These are phyloP conservation scores for Spilarctia lutea DNA, from an alignment of 2,888 invertebrate species.

Conservation along the genomic window DNA sequence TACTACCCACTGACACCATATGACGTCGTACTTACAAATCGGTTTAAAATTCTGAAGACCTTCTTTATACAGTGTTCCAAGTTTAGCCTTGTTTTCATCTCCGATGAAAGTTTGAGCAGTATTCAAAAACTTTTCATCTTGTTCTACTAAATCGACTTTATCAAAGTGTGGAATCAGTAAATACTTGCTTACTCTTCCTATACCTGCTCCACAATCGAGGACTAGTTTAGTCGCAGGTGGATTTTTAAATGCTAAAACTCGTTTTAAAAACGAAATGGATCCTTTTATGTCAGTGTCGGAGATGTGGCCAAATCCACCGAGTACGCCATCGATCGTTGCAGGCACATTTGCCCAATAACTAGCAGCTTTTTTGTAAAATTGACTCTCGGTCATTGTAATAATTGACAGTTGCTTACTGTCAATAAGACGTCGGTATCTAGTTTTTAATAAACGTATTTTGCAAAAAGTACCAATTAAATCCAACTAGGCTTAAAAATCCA, in stretches of 20 bases:
- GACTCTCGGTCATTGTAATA: slow-evolving; percentile 58
- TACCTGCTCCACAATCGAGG: slow-evolving; percentile 98
- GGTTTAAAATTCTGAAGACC: slow-evolving; percentile 96
- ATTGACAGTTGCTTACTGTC: slow-evolving; percentile 17
- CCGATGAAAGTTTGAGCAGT: slow-evolving; percentile 87
- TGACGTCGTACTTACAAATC: slow-evolving; percentile 93
- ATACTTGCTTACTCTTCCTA: slow-evolving; percentile 96
- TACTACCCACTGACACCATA: slow-evolving; percentile 99
- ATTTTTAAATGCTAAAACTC: slow-evolving; percentile 71
- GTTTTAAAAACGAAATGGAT: slow-evolving; percentile 92
- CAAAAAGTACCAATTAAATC: neutral
- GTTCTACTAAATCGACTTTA: slow-evolving; percentile 96
- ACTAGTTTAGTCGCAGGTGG: slow-evolving; percentile 88
- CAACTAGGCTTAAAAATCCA: neutral
- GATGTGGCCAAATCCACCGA: slow-evolving; percentile 96
- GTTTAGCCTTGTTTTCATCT: slow-evolving; percentile 78
- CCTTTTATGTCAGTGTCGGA: slow-evolving; percentile 94
- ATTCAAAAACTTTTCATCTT: slow-evolving; percentile 93
- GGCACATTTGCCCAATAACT: slow-evolving; percentile 96
- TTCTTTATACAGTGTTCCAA: slow-evolving; percentile 89
- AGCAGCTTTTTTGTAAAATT: slow-evolving; percentile 91
- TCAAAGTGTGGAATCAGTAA: slow-evolving; percentile 93
- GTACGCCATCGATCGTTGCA: slow-evolving; percentile 96
- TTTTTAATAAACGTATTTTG: neutral
- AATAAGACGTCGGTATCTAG: neutral